Percentiles rank a stretch among this genome's conserved stretches.
Conservation (phyloP, 2,797 vertebrate species). For the Lithobates pipiens region DNA sequence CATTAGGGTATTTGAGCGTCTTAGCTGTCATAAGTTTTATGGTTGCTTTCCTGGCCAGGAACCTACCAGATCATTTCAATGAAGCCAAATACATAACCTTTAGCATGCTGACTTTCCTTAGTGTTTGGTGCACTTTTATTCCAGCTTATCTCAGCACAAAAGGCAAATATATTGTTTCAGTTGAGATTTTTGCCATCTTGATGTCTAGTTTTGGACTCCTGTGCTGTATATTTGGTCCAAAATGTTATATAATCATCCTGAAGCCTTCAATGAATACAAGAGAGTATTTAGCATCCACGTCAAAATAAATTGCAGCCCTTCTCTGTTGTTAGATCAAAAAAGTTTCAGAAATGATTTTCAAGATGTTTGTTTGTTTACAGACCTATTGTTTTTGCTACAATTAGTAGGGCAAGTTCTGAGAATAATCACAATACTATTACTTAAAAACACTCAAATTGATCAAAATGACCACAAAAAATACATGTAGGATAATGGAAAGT, state of each 20-base stretch:
- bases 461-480: too few relatives aligned
- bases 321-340: too few relatives aligned
- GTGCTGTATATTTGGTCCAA: constrained; percentile 55
- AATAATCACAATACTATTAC: too few relatives aligned
- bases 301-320: too few relatives aligned
- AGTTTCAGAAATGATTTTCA: too few relatives aligned
- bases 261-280: constrained; percentile 33
- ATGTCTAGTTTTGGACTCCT: constrained; percentile 47
- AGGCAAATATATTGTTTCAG: constrained; percentile 43
- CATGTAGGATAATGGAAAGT: too few relatives aligned
- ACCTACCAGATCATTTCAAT: constrained; percentile 56
- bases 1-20: constrained; percentile 34
- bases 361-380: too few relatives aligned
- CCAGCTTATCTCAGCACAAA: constrained; percentile 45
- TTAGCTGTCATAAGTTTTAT: constrained; percentile 33
- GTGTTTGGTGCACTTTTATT: constrained; percentile 53
- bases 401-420: too few relatives aligned
- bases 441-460: too few relatives aligned
- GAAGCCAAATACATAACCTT: constrained; percentile 58
- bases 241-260: constrained; percentile 55
- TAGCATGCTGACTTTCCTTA: constrained; percentile 57
- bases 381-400: too few relatives aligned
- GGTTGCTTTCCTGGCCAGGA: constrained; percentile 53
- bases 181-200: constrained; percentile 55
- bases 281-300: constrained; percentile 22